A percentile compares a stretch with the other conserved stretches of the same genome.
phyloP scores from a whole-genome alignment of 2,113 vertebrate species.

The Passer domesticus region DNA sequence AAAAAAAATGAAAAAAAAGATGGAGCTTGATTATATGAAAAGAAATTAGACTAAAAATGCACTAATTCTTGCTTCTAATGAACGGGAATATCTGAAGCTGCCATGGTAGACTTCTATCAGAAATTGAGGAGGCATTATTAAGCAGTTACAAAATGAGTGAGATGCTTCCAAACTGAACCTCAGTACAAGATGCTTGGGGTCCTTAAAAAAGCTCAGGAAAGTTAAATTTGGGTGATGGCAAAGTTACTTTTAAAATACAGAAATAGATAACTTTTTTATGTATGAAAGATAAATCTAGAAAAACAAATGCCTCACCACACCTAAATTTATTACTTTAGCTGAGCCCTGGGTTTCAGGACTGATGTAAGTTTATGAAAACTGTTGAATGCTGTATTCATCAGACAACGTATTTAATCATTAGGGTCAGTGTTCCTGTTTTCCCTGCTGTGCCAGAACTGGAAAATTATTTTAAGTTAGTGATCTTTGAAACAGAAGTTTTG shows the following conservation, averaged over 20 bases:
- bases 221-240: accelerated
- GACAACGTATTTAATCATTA: background rate
- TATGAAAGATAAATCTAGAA: background rate
- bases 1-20: background rate
- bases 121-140: background rate
- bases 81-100: background rate
- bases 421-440: background rate
- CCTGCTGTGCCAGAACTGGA: background rate
- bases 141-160: background rate
- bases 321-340: background rate
- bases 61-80: background rate
- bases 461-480: background rate
- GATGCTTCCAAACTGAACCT: background rate
- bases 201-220: background rate
- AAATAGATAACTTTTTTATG: background rate
- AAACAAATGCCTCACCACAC: background rate
- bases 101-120: background rate
- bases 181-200: background rate
- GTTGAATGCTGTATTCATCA: background rate
- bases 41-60: background rate
- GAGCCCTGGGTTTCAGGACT: background rate
- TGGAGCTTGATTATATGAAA: background rate
- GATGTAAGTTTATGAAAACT: background rate
- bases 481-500: background rate
- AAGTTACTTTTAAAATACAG: background rate